Percentiles rank a stretch among this genome's conserved stretches.
Conservation (phyloP, 2,113 vertebrate genomes). For the Hydrochoerus hydrochaeris region DNA sequence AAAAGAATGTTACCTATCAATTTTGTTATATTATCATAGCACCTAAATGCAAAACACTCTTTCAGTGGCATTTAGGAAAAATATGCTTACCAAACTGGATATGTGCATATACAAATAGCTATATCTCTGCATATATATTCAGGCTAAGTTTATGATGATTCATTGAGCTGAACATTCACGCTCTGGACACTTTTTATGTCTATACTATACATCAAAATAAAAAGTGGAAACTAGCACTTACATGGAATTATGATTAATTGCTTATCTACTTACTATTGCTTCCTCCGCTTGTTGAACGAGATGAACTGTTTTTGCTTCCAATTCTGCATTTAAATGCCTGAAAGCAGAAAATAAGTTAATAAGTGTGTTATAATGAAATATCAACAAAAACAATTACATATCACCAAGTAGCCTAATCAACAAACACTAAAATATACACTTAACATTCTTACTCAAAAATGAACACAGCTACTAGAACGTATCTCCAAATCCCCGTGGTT, state of each 20-base stretch:
- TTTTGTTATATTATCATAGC: background rate
- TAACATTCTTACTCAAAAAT: constrained; percentile 21
- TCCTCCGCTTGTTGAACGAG: constrained; percentile 93
- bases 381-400: constrained; percentile 44
- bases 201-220: background rate
- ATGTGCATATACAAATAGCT: background rate
- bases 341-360: constrained; percentile 68
- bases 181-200: background rate
- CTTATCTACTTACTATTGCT: constrained; percentile 90
- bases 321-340: constrained; percentile 94
- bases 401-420: background rate
- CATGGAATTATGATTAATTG: constrained; percentile 24
- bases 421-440: constrained; percentile 30
- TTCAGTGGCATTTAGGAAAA: constrained; percentile 42
- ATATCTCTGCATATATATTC: background rate
- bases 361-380: constrained; percentile 52
- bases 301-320: constrained; percentile 94
- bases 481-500: background rate
- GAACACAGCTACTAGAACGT: constrained; percentile 1
- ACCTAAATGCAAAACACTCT: background rate
- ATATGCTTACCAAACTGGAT: constrained; percentile 16
- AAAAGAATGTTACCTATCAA: constrained; percentile 17
- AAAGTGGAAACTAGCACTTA: constrained; percentile 41
- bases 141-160: constrained; percentile 20
- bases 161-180: background rate